Percentiles rank a stretch among this genome's conserved stretches.
Conservation (phyloP, 2,797 vertebrate genomes). For the Silurus lanzhouensis region DNA sequence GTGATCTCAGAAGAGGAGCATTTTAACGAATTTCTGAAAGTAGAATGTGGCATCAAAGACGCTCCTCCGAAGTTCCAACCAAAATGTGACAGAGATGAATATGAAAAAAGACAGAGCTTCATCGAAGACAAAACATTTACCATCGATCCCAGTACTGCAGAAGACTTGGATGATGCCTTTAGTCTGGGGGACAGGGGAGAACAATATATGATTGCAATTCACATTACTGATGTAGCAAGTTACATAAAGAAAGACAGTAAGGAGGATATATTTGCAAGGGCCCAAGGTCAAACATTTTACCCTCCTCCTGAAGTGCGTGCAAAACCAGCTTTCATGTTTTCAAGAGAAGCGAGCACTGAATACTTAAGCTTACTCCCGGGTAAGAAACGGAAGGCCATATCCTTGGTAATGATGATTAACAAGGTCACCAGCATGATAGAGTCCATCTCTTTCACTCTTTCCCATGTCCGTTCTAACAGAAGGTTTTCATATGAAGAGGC, state of each 20-base stretch:
- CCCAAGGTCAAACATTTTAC: constrained; percentile 43
- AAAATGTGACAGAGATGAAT: neutral
- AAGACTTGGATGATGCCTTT: constrained; percentile 52
- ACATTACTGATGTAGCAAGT: constrained; percentile 51
- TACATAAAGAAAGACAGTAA: constrained; percentile 39
- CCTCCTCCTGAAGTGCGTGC: neutral
- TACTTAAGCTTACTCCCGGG: constrained; percentile 23
- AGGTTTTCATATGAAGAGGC: constrained; percentile 34
- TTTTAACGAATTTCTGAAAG: neutral
- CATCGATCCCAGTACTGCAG: neutral
- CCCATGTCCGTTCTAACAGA: constrained; percentile 3
- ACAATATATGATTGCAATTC: constrained; percentile 42
- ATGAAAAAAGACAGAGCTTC: neutral
- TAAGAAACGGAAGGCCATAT: constrained; percentile 19
- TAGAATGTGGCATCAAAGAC: neutral
- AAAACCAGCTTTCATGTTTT: constrained; percentile 20
- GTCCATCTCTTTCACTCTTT: constrained; percentile 17
- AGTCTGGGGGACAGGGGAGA: constrained; percentile 36
- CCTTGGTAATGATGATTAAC: constrained; percentile 34
- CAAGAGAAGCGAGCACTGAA: neutral
- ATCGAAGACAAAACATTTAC: constrained; percentile 31
- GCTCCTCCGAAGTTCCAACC: constrained; percentile 20
- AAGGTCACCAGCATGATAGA: constrained; percentile 34
- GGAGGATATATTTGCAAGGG: constrained; percentile 24
- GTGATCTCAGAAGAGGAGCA: constrained; percentile 23